Evolutionary conservation across 92 coral and sea anemone species (phyloP).

Genomic region (Metridium senile): DNA sequence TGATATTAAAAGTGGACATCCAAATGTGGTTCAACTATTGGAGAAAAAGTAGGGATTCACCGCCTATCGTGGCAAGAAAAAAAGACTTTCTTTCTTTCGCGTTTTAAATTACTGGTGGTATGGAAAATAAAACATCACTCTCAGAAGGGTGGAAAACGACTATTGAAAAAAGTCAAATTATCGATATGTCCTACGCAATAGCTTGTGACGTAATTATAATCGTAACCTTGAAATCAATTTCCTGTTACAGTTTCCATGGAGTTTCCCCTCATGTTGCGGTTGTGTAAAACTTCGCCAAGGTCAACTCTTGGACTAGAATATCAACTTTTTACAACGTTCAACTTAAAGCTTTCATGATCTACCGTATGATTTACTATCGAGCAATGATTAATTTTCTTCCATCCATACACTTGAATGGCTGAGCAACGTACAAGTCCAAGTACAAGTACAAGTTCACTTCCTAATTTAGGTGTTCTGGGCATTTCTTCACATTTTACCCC

Average conservation of each 20-base stretch:
- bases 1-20: too few relatives aligned
- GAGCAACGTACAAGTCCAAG: neutral
- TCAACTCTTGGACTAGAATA: neutral
- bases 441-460: too few relatives aligned
- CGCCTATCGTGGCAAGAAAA: too few relatives aligned
- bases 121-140: too few relatives aligned
- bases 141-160: too few relatives aligned
- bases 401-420: neutral
- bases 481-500: neutral
- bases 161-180: too few relatives aligned
- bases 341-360: neutral
- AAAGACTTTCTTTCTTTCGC: too few relatives aligned
- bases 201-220: neutral
- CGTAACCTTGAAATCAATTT: neutral
- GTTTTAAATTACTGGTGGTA: too few relatives aligned
- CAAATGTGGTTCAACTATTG: too few relatives aligned
- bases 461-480: too few relatives aligned
- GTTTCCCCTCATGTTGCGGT: slow-evolving; percentile 12
- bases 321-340: neutral
- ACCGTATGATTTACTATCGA: neutral
- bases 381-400: neutral
- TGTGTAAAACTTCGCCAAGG: neutral
- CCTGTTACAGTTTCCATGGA: neutral
- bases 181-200: neutral
- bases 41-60: too few relatives aligned